Percentiles rank a stretch among this genome's conserved stretches.
These are phyloP conservation scores for Folsomia candida DNA, from an alignment of 2,888 invertebrate species.

Conservation along the genomic window DNA sequence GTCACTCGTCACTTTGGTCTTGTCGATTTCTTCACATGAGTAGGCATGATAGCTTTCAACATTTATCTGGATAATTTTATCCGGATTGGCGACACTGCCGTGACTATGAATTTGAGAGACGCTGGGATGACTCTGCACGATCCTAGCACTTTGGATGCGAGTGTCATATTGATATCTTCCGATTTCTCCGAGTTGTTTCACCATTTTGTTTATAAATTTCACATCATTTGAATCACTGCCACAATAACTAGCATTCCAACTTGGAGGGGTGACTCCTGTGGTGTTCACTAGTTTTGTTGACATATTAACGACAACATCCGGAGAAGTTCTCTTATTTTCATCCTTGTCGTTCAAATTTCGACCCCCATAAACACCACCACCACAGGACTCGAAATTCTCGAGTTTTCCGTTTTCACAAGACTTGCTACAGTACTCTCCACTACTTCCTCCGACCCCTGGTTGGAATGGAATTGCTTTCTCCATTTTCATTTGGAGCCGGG, in stretches of 20 bases:
- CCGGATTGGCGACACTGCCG: conserved; percentile 53
- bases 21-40: background rate
- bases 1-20: background rate
- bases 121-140: conserved; percentile 36
- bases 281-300: background rate
- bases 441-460: background rate
- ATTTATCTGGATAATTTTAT: conserved; percentile 1
- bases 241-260: background rate
- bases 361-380: conserved; percentile 1
- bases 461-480: conserved; percentile 39
- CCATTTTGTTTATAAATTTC: conserved; percentile 10
- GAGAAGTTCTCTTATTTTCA: background rate
- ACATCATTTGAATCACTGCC: conserved; percentile 7
- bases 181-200: background rate
- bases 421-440: background rate
- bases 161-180: conserved; percentile 18
- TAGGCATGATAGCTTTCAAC: background rate
- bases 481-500: conserved; percentile 46
- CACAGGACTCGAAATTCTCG: background rate
- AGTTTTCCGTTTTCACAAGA: background rate
- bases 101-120: conserved; percentile 65
- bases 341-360: background rate
- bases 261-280: no score
- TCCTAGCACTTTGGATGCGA: conserved; percentile 32
- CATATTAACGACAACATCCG: background rate